A percentile compares a stretch with the other conserved stretches of the same genome.
Evolutionary conservation across 2,888 invertebrate genomes (phyloP).

Genomic region (Dendrolimus houi): DNA sequence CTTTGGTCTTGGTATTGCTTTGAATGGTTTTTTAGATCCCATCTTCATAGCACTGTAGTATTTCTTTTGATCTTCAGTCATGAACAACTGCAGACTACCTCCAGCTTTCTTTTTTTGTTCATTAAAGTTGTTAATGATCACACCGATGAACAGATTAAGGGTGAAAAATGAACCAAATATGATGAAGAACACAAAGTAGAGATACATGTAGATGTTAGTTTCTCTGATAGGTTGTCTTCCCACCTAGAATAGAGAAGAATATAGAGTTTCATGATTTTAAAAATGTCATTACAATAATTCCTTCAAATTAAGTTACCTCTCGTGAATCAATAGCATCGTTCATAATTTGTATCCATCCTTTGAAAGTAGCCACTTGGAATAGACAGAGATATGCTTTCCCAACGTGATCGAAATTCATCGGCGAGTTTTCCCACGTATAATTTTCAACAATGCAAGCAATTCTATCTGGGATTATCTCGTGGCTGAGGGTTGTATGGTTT

Average conservation of each 20-base stretch:
- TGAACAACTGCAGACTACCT: constrained; percentile 99
- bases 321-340: constrained; percentile 97
- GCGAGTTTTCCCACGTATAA: constrained; percentile 96
- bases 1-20: constrained; percentile 98
- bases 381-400: constrained; percentile 97
- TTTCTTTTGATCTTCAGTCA: constrained; percentile 99
- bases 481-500: constrained; percentile 87
- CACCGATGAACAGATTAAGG: constrained; percentile 99
- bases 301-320: constrained; percentile 77
- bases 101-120: constrained; percentile 99
- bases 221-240: constrained; percentile 95
- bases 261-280: constrained; percentile 19
- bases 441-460: constrained; percentile 91
- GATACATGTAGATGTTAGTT: constrained; percentile 97
- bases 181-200: constrained; percentile 99
- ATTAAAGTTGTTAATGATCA: constrained; percentile 99
- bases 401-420: constrained; percentile 99
- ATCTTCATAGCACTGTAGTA: constrained; percentile 99
- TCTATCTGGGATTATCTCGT: constrained; percentile 90
- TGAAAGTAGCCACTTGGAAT: constrained; percentile 99
- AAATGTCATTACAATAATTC: too few species aligned
- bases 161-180: constrained; percentile 99
- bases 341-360: constrained; percentile 99
- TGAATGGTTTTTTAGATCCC: constrained; percentile 98
- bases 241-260: constrained; percentile 67